Conservation (phyloP, 2,113 vertebrate genomes). For the Diglossa brunneiventris region DNA sequence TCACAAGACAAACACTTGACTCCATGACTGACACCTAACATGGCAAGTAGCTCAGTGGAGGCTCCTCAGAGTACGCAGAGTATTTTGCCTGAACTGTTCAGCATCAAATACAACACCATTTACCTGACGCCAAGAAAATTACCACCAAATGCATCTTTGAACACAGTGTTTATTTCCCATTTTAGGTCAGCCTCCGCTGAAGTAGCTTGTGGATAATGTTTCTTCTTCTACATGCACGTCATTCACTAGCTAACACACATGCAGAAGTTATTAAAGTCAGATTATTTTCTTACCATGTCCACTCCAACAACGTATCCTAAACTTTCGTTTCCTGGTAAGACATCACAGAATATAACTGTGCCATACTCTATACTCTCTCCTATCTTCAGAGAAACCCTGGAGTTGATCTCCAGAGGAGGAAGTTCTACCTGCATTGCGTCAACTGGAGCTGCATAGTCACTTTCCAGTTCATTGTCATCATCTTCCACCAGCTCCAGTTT, state of each 20-base stretch:
- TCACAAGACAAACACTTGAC: constrained; percentile 30
- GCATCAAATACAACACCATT: background rate
- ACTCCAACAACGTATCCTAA: constrained; percentile 96
- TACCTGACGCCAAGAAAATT: constrained; percentile 6
- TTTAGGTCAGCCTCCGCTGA: constrained; percentile 53
- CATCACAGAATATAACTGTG: constrained; percentile 96
- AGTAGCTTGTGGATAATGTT: constrained; percentile 41
- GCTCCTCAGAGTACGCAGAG: constrained; percentile 15
- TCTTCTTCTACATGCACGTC: constrained; percentile 53
- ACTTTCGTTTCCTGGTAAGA: constrained; percentile 93
- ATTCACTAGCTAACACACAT: constrained; percentile 62
- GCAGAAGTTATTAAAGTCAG: constrained; percentile 54
- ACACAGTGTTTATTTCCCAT: background rate
- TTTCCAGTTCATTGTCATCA: constrained; percentile 84
- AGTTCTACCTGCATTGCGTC: constrained; percentile 86
- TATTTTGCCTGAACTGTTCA: background rate
- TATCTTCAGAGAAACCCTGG: constrained; percentile 92
- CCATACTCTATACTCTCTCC: constrained; percentile 90
- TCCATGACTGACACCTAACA: constrained; percentile 9
- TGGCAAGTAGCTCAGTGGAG: constrained; percentile 65
- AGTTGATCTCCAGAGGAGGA: constrained; percentile 92
- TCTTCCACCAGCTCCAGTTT: constrained; percentile 93
- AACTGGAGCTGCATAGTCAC: constrained; percentile 82
- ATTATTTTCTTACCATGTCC: constrained; percentile 90
- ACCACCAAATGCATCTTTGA: background rate